Base-by-base conservation (phyloP, 2,888 invertebrate genomes). In the Rhimphoctona megacephalus region DNA sequence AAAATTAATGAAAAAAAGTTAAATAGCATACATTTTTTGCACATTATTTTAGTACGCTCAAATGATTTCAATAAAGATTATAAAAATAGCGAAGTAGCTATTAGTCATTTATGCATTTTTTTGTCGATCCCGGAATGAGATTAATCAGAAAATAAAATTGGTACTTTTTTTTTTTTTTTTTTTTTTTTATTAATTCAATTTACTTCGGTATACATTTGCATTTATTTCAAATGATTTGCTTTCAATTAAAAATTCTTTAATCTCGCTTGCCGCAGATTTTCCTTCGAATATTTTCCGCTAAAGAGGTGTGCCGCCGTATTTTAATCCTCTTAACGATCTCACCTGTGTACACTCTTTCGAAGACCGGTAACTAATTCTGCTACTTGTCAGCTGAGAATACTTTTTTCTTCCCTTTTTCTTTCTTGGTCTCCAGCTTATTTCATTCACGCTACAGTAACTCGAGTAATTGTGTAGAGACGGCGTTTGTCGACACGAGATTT, bases 381-480 rank as follows among this genome's bases (percentile, higher is more conserved):
- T 57, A 9, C 43, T 33, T 67, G 39, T 80, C 52, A 36, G 25
- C 30, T n/a, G 33, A 19, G 43, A 11, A 22, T 22, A 43, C 11
- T 64, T 39, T 43, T 17, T 11, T 43, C 22, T 43, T 25, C 17
- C 14, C 1, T 69, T 36, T 67, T 69, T 67, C 19, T 9, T 9
- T 52, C 19, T 39, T 30, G 66, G 2, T 52, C 19, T 78, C 54
- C 36, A 33, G 22, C 67, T 82, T 69, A 36, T 74, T 49, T 64
- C 22, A 61, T 82, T 33, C 81, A 79, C 69, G 78, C 49, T 78
- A 61, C 74, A 54, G 61, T 79, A 54, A 85, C 5, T 46, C 78
- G 14, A 61, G 67, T 79, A 85, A 85, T 85, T 79, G 73, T 73
- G 36, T 22, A 1, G 49, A 25, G 14, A 11, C 64, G 36, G 73